A percentile compares a stretch with the other conserved stretches of the same genome.
These are phyloP conservation scores for Irena cyanogastra DNA, from an alignment of 2,113 vertebrate species.

Conservation along the genomic window DNA sequence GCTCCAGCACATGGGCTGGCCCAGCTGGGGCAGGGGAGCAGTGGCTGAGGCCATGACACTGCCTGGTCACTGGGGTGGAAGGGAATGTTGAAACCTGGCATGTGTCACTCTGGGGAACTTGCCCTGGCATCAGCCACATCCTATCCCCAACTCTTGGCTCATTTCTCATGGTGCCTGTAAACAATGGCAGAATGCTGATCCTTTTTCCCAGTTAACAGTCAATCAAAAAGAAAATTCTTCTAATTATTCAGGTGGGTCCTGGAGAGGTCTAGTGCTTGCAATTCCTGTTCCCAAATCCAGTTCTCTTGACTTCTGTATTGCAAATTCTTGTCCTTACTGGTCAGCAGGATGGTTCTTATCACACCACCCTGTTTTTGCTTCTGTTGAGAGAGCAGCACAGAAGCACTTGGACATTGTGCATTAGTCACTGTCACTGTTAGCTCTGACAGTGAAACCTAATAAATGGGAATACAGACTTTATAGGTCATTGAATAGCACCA, in stretches of 20 bases:
- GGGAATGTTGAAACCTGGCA: neutral
- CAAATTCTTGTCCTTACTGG: neutral
- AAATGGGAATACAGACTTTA: neutral
- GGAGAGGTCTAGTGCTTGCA: neutral
- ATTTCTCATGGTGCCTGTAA: neutral
- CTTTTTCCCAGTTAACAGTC: neutral
- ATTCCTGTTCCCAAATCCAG: neutral
- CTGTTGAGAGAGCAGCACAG: neutral
- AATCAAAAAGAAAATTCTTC: neutral
- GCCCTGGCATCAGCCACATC: neutral
- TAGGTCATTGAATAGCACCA: neutral
- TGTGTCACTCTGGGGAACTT: accelerated
- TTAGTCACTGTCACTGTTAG: neutral
- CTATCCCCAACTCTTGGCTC: neutral
- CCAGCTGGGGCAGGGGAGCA: neutral
- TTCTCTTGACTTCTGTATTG: neutral
- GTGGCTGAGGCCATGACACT: neutral
- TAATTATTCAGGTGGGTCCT: neutral
- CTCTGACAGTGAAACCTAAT: neutral
- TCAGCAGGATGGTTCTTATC: neutral
- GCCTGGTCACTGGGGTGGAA: neutral
- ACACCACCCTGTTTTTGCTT: neutral
- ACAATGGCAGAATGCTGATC: neutral
- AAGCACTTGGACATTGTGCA: neutral
- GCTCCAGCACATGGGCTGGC: neutral